Evolutionary conservation across 2,888 invertebrate species (phyloP).

Genomic region (Epinotia ramella): DNA sequence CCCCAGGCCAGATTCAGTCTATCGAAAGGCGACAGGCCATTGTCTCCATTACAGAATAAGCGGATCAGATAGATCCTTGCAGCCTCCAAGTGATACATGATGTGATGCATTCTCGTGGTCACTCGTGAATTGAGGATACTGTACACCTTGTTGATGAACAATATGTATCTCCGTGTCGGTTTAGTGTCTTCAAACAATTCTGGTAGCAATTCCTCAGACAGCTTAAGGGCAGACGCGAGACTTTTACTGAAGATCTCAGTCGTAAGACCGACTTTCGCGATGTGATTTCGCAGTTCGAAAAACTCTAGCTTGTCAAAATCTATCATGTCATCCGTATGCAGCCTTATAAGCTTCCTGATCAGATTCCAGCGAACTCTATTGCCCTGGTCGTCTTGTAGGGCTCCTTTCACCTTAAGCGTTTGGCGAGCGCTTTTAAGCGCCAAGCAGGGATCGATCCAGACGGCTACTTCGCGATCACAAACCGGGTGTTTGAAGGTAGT

Average conservation of each 20-base stretch:
- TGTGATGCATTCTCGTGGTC: neutral
- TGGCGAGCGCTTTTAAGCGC: conserved; percentile 22
- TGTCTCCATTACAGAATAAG: conserved; percentile 3
- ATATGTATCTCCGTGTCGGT: conserved; percentile 8
- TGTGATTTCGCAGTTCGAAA: conserved; percentile 11
- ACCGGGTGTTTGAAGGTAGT: conserved; percentile 34
- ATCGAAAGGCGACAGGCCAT: conserved; percentile 5
- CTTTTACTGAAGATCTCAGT: conserved; percentile 19
- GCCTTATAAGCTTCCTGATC: conserved; percentile 8
- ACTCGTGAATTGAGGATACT: conserved; percentile 1
- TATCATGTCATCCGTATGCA: neutral
- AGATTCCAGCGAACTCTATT: conserved; percentile 26
- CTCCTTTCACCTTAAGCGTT: conserved; percentile 16
- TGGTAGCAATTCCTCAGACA: conserved; percentile 10
- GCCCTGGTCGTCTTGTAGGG: neutral
- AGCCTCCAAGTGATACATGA: neutral
- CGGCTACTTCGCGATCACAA: conserved; percentile 14
- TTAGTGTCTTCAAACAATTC: neutral
- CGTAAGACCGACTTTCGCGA: conserved; percentile 28
- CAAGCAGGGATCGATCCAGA: conserved; percentile 32
- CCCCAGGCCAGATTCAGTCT: neutral
- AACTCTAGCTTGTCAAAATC: neutral
- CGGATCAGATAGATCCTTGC: neutral
- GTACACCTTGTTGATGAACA: conserved; percentile 7
- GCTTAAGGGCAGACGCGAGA: conserved; percentile 7